Conservation (phyloP, 2,888 invertebrate genomes). For the Pyrrhia umbra region DNA sequence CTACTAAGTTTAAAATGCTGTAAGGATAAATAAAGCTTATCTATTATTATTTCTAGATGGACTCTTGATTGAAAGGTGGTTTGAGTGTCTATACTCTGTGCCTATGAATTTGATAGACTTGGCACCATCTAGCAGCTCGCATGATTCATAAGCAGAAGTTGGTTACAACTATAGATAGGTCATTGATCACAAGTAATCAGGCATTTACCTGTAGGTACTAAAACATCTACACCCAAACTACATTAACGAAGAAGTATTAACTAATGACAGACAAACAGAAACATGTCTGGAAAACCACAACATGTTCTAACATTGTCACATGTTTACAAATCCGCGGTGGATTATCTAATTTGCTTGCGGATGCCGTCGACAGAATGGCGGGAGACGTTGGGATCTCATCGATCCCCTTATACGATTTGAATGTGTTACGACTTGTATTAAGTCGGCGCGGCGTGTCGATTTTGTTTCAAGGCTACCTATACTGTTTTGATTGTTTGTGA, state of each 20-base stretch:
- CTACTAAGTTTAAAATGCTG: no score
- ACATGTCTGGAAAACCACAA: neutral
- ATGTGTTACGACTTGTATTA: constrained; percentile 44
- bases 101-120: no score
- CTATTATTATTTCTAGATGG: no score
- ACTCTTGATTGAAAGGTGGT: no score
- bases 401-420: constrained; percentile 69
- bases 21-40: no score
- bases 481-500: neutral
- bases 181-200: no score
- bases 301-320: constrained; percentile 42
- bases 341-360: constrained; percentile 74
- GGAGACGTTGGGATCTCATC: constrained; percentile 67
- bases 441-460: constrained; percentile 25
- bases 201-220: no score
- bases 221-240: neutral
- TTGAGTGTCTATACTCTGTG: no score
- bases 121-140: no score
- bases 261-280: neutral
- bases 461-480: neutral
- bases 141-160: no score
- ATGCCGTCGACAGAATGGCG: constrained; percentile 61
- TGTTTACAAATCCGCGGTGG: constrained; percentile 64
- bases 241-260: neutral
- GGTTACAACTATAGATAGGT: no score